Percentiles rank a stretch among this genome's conserved stretches.
These are phyloP conservation scores for Malurus melanocephalus DNA, from an alignment of 2,113 vertebrate species.

Conservation along the genomic window DNA sequence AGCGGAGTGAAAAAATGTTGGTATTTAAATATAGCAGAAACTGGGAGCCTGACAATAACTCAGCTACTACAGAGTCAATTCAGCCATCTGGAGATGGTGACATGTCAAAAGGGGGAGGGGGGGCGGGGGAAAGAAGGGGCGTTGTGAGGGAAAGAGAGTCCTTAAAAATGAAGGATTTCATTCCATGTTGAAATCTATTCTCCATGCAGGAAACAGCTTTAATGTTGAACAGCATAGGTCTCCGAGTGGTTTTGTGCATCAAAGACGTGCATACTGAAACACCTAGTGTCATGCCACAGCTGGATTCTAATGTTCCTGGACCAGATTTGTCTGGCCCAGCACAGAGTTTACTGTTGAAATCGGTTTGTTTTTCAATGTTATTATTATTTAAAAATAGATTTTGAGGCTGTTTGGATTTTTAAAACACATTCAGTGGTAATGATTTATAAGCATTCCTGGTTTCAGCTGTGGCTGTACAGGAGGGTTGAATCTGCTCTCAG, in stretches of 20 bases:
- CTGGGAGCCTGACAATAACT: constrained; percentile 7
- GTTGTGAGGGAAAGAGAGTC: background rate
- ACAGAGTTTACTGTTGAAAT: background rate
- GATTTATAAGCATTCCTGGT: constrained; percentile 4
- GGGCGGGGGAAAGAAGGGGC: background rate
- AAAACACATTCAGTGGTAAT: background rate
- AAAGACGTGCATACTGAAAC: background rate
- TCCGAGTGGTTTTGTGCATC: constrained; percentile 11
- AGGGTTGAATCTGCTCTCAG: background rate
- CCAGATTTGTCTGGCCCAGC: background rate
- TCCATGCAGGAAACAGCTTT: background rate
- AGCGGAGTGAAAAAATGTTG: background rate
- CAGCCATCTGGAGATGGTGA: constrained; percentile 41
- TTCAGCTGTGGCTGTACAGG: background rate
- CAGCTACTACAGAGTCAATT: constrained; percentile 32
- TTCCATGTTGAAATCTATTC: constrained; percentile 5
- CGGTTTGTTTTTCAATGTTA: background rate
- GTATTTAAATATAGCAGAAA: constrained; percentile 24
- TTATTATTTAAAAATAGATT: constrained; percentile 14
- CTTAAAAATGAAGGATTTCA: constrained; percentile 41
- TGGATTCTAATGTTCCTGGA: background rate
- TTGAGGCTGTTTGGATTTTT: background rate
- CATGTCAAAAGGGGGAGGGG: background rate
- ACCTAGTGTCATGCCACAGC: background rate
- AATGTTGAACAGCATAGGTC: background rate